These are phyloP conservation scores for Branchellion lobata DNA, from an alignment of 2,888 invertebrate genomes.

Conservation along the genomic window DNA sequence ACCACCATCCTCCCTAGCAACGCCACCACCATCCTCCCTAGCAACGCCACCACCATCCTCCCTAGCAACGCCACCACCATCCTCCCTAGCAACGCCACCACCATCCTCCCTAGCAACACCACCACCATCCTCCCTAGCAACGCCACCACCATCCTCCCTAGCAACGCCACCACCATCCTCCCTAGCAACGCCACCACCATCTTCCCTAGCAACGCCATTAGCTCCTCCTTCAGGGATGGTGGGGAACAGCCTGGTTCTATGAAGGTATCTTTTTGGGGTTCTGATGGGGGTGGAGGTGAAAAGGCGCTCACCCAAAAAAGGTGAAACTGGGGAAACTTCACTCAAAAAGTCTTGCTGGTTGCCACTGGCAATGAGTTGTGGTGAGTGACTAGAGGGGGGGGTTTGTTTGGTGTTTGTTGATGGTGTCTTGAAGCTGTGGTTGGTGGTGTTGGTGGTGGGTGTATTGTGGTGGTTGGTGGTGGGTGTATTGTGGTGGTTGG, in stretches of 20 bases:
- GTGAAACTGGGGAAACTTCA: background rate
- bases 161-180: background rate
- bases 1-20: too few species aligned
- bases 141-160: background rate
- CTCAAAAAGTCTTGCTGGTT: too few species aligned
- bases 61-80: too few species aligned
- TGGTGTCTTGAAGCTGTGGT: too few species aligned
- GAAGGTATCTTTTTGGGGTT: background rate
- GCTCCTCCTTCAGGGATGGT: background rate
- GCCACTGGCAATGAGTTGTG: too few species aligned
- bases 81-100: background rate
- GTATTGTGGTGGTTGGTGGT: too few species aligned
- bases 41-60: too few species aligned
- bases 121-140: background rate
- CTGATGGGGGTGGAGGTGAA: slow-evolving; percentile 16
- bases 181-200: background rate
- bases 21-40: too few species aligned
- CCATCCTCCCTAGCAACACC: background rate
- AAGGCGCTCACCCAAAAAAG: background rate
- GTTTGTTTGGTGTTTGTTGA: too few species aligned
- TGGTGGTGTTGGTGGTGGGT: too few species aligned
- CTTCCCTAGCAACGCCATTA: background rate
- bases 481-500: too few species aligned
- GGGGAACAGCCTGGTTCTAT: background rate
- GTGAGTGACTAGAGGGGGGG: too few species aligned